phyloP scores from a whole-genome alignment of 2,797 vertebrate genomes.

The Notoglanidium macrostoma region DNA sequence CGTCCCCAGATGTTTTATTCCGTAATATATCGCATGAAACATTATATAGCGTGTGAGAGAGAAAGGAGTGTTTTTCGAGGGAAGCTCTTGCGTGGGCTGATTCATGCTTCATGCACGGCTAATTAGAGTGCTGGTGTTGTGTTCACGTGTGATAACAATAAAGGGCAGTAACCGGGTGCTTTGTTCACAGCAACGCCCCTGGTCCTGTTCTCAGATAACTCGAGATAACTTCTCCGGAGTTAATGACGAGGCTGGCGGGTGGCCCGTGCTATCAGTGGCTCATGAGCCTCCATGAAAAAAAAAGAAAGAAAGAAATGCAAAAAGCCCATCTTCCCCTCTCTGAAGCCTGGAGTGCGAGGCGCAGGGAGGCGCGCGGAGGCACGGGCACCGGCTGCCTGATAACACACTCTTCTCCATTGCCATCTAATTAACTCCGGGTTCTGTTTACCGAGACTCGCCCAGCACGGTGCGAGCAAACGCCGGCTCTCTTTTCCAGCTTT shows the following conservation, averaged over 20 bases:
- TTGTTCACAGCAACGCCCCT: conserved; percentile 46
- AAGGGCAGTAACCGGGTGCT: conserved; percentile 46
- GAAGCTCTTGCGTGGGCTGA: conserved; percentile 22
- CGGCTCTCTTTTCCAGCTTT: neutral
- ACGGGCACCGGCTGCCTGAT: conserved; percentile 38
- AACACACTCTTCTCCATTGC: conserved; percentile 43
- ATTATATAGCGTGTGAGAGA: neutral
- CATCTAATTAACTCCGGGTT: conserved; percentile 55
- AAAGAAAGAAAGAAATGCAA: neutral
- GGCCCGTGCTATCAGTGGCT: conserved; percentile 38
- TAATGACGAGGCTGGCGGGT: conserved; percentile 60
- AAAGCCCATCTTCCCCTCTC: conserved; percentile 27
- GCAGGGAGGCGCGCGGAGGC: conserved; percentile 15
- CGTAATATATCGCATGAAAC: neutral
- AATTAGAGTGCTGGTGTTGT: conserved; percentile 52
- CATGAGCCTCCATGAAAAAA: conserved; percentile 5
- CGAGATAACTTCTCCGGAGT: conserved; percentile 53
- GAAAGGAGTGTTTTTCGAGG: neutral
- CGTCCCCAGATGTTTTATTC: neutral
- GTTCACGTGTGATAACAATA: conserved; percentile 46
- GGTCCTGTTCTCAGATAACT: conserved; percentile 37
- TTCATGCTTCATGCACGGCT: conserved; percentile 31
- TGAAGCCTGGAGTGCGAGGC: conserved; percentile 38
- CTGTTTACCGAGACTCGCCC: conserved; percentile 43
- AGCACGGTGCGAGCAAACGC: conserved; percentile 24